A percentile compares a stretch with the other conserved stretches of the same genome.
These are phyloP conservation scores for Oryzias dopingdopingensis DNA, from an alignment of 2,797 vertebrate species.

Conservation along the genomic window DNA sequence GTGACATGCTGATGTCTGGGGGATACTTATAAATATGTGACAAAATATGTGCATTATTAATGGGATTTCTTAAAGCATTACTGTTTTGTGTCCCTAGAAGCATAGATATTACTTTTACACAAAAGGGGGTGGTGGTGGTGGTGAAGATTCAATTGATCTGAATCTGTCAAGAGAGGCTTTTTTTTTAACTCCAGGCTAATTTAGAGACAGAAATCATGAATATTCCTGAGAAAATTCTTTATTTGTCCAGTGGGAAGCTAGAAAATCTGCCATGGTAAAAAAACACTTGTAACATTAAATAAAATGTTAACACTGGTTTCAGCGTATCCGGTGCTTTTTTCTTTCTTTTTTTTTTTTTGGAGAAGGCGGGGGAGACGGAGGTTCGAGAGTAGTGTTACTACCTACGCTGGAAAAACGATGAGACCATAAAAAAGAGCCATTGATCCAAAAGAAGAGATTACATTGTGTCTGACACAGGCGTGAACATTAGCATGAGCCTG, in stretches of 20 bases:
- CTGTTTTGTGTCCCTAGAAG: constrained; percentile 71
- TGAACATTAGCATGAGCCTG: constrained; percentile 69
- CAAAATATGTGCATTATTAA: constrained; percentile 85
- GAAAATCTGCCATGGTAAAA: neutral
- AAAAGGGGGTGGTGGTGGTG: constrained; percentile 18
- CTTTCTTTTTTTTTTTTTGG: no score
- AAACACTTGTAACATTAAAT: constrained; percentile 15
- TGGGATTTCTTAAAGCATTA: constrained; percentile 78
- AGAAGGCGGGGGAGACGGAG: constrained; percentile 12
- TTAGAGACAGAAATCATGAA: constrained; percentile 45
- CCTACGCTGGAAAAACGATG: constrained; percentile 41
- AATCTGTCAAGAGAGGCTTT: constrained; percentile 63
- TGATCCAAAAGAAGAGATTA: constrained; percentile 72
- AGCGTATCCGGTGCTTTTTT: constrained; percentile 18
- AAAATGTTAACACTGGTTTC: constrained; percentile 32
- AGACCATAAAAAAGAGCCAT: constrained; percentile 59
- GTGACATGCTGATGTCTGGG: constrained; percentile 83
- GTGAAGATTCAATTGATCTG: constrained; percentile 50
- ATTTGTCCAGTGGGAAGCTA: constrained; percentile 26
- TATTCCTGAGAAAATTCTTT: constrained; percentile 27
- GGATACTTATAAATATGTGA: constrained; percentile 85
- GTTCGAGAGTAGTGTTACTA: constrained; percentile 45
- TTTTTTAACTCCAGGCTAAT: constrained; percentile 53
- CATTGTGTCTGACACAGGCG: constrained; percentile 70
- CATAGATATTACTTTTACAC: constrained; percentile 59